Percentiles rank a stretch among this genome's conserved stretches.
phyloP scores from a whole-genome alignment of 2,797 vertebrate species.

The Notolabrus celidotus region DNA sequence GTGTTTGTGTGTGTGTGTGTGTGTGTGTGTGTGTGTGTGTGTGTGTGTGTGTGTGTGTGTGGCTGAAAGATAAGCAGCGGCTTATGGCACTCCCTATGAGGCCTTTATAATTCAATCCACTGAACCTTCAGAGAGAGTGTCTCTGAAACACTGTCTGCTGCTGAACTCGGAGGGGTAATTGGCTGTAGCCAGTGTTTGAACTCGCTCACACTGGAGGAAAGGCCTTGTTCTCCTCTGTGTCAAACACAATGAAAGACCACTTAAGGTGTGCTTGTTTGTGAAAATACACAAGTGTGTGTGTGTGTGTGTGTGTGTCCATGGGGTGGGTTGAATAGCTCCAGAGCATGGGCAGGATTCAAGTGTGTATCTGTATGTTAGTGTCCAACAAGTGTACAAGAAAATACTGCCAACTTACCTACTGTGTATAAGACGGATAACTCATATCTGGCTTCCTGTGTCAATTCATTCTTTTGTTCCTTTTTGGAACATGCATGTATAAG shows the following conservation, averaged over 20 bases:
- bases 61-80: constrained; percentile 33
- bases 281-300: neutral
- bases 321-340: no score
- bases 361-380: no score
- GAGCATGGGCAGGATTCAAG: no score
- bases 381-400: no score
- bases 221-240: constrained; percentile 16
- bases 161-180: constrained; percentile 51
- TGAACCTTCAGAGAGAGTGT: constrained; percentile 25
- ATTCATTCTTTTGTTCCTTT: no score
- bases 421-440: no score
- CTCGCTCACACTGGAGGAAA: constrained; percentile 30
- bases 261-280: neutral
- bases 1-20: neutral
- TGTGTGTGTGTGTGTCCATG: no score
- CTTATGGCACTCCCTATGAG: constrained; percentile 19
- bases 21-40: no score
- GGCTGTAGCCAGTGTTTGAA: constrained; percentile 41
- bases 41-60: constrained; percentile 5
- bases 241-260: constrained; percentile 26
- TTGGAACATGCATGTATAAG: no score
- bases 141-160: constrained; percentile 43
- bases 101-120: constrained; percentile 44
- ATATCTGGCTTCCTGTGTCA: no score
- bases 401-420: no score